phyloP scores from a whole-genome alignment of 1,140 invertebrate genomes.

The Diorhabda elongata region DNA sequence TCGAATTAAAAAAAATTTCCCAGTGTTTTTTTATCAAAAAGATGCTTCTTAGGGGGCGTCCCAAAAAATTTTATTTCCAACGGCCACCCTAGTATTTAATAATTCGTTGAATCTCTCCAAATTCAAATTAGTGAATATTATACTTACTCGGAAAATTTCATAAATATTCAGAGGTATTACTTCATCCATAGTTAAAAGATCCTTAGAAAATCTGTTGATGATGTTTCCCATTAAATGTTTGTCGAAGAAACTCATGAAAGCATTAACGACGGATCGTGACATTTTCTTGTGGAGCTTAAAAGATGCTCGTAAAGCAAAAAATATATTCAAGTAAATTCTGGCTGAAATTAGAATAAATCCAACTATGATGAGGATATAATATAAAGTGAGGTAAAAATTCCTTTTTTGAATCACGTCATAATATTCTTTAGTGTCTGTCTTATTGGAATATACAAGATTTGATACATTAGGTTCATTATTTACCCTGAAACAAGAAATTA shows the following conservation, averaged over 20 bases:
- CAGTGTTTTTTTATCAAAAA: too few relatives aligned
- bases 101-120: too few relatives aligned
- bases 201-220: constrained; percentile 38
- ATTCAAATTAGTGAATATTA: background rate
- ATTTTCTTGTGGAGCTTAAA: constrained; percentile 34
- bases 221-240: constrained; percentile 38
- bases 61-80: too few relatives aligned
- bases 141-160: constrained; percentile 34
- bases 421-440: constrained; percentile 24
- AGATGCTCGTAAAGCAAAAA: constrained; percentile 28
- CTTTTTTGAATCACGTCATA: constrained; percentile 10
- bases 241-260: constrained; percentile 40
- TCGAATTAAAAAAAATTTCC: too few relatives aligned
- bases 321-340: constrained; percentile 39
- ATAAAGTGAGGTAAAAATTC: constrained; percentile 57
- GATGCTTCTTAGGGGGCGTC: too few relatives aligned
- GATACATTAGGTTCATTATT: constrained; percentile 6
- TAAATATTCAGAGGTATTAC: constrained; percentile 33
- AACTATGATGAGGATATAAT: constrained; percentile 60
- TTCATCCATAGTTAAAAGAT: constrained; percentile 38
- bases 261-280: constrained; percentile 30
- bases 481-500: constrained; percentile 8
- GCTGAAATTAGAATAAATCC: constrained; percentile 55
- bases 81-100: too few relatives aligned
- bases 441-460: constrained; percentile 12